Evolutionary conservation across 1,140 invertebrate species (phyloP).

Genomic region (Ips typographus): DNA sequence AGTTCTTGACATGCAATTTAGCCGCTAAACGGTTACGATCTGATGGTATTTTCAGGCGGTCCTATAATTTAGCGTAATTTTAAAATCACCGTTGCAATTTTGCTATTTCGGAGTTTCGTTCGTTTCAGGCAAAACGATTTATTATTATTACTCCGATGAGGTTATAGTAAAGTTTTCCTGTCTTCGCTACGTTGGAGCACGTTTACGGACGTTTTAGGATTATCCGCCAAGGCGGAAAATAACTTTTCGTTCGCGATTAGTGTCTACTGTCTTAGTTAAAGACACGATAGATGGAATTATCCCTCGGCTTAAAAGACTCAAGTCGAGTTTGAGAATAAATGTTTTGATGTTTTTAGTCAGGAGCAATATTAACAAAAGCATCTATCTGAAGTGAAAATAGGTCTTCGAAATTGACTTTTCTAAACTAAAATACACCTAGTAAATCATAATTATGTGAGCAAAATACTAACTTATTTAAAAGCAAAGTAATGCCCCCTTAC

Average conservation of each 20-base stretch:
- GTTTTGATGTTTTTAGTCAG: not conserved
- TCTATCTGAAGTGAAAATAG: too few relatives aligned
- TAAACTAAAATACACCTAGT: too few relatives aligned
- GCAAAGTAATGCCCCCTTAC: too few relatives aligned
- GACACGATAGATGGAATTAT: not conserved
- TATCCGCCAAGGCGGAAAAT: conserved; percentile 1
- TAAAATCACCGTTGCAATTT: not conserved
- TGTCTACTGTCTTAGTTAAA: conserved; percentile 2
- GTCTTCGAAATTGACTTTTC: too few relatives aligned
- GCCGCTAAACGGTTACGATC: not conserved
- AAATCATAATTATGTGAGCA: too few relatives aligned
- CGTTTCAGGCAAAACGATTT: not conserved
- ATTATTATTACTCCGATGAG: not conserved
- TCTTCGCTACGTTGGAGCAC: not conserved
- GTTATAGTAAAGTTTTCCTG: not conserved
- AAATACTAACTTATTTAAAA: too few relatives aligned
- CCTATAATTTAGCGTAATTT: not conserved
- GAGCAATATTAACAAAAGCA: too few relatives aligned
- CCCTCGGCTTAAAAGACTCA: not conserved
- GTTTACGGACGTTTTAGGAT: conserved; percentile 4
- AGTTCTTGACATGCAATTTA: conserved; percentile 5
- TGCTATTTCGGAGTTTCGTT: not conserved
- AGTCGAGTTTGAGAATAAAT: not conserved
- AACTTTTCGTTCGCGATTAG: conserved; percentile 2
- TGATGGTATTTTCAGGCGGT: not conserved